Percentiles rank a stretch among this genome's conserved stretches.
Conservation (phyloP, 2,888 invertebrate species). For the Andrena bucephala region DNA sequence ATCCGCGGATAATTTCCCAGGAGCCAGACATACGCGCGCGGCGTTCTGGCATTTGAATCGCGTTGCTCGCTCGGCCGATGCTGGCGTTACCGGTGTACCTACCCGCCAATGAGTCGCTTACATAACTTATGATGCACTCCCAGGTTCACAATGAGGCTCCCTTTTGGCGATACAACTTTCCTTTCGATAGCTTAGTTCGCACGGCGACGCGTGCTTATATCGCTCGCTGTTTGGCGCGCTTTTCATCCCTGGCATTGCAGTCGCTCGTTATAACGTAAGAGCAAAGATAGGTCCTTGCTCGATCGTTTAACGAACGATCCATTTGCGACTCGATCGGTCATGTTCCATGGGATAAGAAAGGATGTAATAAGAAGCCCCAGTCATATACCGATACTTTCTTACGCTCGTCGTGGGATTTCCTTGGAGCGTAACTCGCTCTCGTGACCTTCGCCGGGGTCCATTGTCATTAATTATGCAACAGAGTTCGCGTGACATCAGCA, state of each 20-base stretch:
- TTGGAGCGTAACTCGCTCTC: constrained; percentile 75
- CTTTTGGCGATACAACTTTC: constrained; percentile 75
- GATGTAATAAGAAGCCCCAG: constrained; percentile 16
- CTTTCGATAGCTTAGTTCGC: constrained; percentile 55
- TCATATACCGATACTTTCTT: constrained; percentile 69
- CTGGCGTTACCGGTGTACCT: constrained; percentile 56
- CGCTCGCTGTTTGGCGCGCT: no score
- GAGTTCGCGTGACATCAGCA: constrained; percentile 77
- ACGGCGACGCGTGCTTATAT: constrained; percentile 8
- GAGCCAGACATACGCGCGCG: constrained; percentile 38
- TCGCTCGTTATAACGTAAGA: no score
- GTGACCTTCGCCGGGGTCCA: constrained; percentile 77
- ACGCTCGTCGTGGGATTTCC: constrained; percentile 76
- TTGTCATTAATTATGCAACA: constrained; percentile 81
- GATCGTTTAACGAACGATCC: constrained; percentile 10
- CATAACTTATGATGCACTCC: constrained; percentile 65
- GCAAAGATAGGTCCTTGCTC: background rate
- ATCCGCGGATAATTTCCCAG: constrained; percentile 63
- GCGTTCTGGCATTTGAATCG: constrained; percentile 69
- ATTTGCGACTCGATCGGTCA: constrained; percentile 23
- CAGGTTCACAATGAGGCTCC: constrained; percentile 62
- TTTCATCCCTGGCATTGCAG: background rate
- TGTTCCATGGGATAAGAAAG: constrained; percentile 3
- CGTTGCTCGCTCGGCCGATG: constrained; percentile 47
- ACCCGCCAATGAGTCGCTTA: constrained; percentile 59